Conservation (phyloP, 2,797 vertebrate genomes). For the Sebastes paucispinis region DNA sequence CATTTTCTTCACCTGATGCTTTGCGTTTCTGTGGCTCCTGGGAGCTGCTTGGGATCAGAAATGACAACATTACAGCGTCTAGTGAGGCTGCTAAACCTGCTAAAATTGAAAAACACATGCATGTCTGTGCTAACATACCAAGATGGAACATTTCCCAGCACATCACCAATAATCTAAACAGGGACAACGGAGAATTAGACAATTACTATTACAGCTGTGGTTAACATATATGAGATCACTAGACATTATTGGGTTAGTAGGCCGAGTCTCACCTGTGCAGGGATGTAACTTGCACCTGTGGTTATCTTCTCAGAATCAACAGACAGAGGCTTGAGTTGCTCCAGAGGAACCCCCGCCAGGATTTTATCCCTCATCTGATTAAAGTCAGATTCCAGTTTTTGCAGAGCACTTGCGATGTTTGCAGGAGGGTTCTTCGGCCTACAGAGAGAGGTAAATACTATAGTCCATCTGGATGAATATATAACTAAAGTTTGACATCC, state of each 20-base stretch:
- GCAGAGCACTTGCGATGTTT: constrained; percentile 44
- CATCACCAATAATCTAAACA: constrained; percentile 31
- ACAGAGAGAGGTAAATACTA: background rate
- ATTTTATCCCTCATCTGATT: constrained; percentile 65
- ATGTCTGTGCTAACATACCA: constrained; percentile 32
- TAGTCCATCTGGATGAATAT: background rate
- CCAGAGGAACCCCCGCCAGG: constrained; percentile 66
- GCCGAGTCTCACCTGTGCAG: constrained; percentile 57
- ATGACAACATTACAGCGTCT: background rate
- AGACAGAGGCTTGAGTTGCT: constrained; percentile 68
- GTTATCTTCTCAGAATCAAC: constrained; percentile 53
- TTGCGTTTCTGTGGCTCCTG: background rate
- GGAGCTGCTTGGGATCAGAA: constrained; percentile 11
- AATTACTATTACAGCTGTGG: background rate
- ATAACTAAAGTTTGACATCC: background rate
- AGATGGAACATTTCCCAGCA: background rate
- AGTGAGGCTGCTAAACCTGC: background rate
- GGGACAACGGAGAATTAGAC: background rate
- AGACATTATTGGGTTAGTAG: background rate
- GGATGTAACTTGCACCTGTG: constrained; percentile 36
- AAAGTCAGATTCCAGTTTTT: constrained; percentile 69
- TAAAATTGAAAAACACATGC: background rate
- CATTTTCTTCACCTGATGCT: background rate
- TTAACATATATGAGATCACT: background rate
- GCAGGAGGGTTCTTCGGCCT: constrained; percentile 47